Evolutionary conservation across 2,888 invertebrate genomes (phyloP).

Genomic region (Catocala sponsa): DNA sequence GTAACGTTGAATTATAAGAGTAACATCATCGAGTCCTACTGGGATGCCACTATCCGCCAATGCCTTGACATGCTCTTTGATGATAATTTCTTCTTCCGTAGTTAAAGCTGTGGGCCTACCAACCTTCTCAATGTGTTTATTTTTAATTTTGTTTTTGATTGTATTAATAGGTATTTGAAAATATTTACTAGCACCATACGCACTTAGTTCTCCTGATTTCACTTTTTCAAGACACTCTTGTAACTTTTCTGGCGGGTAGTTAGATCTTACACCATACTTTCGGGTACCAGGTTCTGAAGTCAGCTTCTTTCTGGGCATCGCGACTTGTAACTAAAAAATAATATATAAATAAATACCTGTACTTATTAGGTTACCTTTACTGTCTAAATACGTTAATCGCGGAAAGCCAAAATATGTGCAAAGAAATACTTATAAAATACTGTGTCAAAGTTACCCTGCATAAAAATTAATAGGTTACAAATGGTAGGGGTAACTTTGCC

Average conservation of each 20-base stretch:
- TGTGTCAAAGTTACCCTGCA: too few species aligned
- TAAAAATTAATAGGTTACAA: too few species aligned
- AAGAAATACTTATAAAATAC: too few species aligned
- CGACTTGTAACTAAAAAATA: neutral
- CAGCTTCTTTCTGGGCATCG: constrained; percentile 22
- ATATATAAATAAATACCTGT: too few species aligned
- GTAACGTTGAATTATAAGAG: constrained; percentile 29
- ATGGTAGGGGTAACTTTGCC: too few species aligned
- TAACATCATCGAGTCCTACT: constrained; percentile 30
- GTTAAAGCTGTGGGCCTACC: constrained; percentile 29
- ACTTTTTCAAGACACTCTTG: constrained; percentile 1
- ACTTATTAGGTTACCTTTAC: too few species aligned
- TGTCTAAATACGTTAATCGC: too few species aligned
- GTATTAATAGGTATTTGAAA: constrained; percentile 28
- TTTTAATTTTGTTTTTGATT: constrained; percentile 28
- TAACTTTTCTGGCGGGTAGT: constrained; percentile 7
- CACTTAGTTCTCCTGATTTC: constrained; percentile 19
- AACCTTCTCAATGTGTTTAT: constrained; percentile 24
- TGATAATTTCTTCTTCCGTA: constrained; percentile 24
- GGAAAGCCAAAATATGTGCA: too few species aligned
- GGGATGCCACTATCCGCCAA: constrained; percentile 36
- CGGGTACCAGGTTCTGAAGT: constrained; percentile 17
- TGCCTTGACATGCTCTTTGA: constrained; percentile 30
- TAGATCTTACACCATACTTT: constrained; percentile 13
- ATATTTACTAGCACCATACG: constrained; percentile 19